Conservation (phyloP, 1,140 invertebrate genomes). For the Bombus confusus region DNA sequence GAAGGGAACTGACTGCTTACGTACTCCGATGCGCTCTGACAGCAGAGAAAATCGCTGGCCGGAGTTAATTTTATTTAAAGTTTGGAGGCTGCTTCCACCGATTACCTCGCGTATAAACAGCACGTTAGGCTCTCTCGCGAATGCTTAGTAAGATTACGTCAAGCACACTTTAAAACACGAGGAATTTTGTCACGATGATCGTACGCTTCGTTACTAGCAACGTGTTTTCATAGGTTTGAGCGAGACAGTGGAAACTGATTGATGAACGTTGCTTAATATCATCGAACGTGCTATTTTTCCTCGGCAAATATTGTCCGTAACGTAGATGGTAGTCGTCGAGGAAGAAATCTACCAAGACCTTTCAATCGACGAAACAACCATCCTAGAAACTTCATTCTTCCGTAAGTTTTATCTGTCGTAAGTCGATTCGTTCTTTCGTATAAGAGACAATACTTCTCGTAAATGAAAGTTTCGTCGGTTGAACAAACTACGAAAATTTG, state of each 20-base stretch:
- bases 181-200: background rate
- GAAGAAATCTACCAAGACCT: background rate
- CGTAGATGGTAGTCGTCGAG: background rate
- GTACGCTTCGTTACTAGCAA: background rate
- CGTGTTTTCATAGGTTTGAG: background rate
- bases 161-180: background rate
- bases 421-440: no score
- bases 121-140: background rate
- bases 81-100: background rate
- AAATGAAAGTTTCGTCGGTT: no score
- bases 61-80: constrained; percentile 4
- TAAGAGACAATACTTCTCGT: no score
- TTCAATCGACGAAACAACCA: no score
- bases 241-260: background rate
- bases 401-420: background rate
- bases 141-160: background rate
- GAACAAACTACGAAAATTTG: no score
- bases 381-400: background rate
- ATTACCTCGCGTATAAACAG: background rate
- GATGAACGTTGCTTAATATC: background rate
- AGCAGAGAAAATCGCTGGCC: background rate
- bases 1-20: background rate
- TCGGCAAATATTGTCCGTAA: background rate
- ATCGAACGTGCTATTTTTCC: no score
- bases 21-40: background rate